phyloP scores from a whole-genome alignment of 2,113 vertebrate genomes.

The Austrofundulus limnaeus region DNA sequence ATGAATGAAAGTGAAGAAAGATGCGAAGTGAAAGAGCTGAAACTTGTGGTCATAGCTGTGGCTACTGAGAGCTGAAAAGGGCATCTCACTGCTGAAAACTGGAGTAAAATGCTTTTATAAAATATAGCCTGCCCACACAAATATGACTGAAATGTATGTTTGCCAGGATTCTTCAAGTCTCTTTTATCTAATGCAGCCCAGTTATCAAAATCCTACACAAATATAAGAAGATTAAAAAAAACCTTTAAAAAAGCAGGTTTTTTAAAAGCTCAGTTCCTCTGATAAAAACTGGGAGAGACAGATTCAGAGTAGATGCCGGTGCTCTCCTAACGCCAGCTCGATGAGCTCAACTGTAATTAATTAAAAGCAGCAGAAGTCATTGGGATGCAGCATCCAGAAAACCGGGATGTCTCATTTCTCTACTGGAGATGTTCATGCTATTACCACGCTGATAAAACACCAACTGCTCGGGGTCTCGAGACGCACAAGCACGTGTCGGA shows the following conservation, averaged over 20 bases:
- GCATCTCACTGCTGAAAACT: slow-evolving; percentile 4
- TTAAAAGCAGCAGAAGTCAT: slow-evolving; percentile 27
- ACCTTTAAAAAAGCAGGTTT: neutral
- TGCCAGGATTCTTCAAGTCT: slow-evolving; percentile 22
- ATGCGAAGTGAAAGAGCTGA: neutral
- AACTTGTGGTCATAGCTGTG: slow-evolving; percentile 11
- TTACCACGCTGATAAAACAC: slow-evolving; percentile 24
- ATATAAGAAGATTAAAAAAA: slow-evolving; percentile 22
- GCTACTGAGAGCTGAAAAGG: slow-evolving; percentile 24
- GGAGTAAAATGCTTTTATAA: too few relatives aligned
- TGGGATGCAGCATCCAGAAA: slow-evolving; percentile 9
- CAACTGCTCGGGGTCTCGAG: slow-evolving; percentile 30
- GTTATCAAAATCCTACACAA: slow-evolving; percentile 20
- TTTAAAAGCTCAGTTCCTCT: slow-evolving; percentile 11
- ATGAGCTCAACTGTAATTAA: slow-evolving; percentile 53
- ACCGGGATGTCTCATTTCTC: slow-evolving; percentile 8
- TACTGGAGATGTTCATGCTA: slow-evolving; percentile 32
- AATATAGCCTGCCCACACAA: slow-evolving; percentile 16
- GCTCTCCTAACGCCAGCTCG: slow-evolving; percentile 28
- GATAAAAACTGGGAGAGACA: neutral
- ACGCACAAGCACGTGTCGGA: slow-evolving; percentile 30
- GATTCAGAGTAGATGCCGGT: slow-evolving; percentile 20
- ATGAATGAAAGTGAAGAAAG: slow-evolving; percentile 29
- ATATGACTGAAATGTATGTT: slow-evolving; percentile 35
- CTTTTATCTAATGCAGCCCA: slow-evolving; percentile 22